phyloP scores from a whole-genome alignment of 1,140 invertebrate genomes.

The Ditylenchus dipsaci region DNA sequence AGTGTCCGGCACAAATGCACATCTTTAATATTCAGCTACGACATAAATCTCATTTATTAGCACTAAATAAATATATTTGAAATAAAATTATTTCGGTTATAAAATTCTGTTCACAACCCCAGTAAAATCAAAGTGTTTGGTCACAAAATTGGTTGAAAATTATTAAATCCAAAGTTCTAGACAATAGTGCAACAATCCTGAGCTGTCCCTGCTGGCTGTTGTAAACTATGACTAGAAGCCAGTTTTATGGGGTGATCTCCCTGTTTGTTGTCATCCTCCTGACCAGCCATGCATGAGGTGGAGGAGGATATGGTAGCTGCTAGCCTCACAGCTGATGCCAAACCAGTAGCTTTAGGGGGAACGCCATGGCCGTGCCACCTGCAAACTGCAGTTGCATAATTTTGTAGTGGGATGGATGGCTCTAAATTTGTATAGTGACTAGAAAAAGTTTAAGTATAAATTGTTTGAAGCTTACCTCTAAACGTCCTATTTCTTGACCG shows the following conservation, averaged over 20 bases:
- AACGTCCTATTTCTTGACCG: slow-evolving; percentile 24
- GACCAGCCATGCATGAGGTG: background rate
- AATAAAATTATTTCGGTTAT: too few relatives aligned
- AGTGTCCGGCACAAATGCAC: too few relatives aligned
- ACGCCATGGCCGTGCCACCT: background rate
- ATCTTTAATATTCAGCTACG: too few relatives aligned
- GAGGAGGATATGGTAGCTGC: background rate
- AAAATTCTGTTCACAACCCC: too few relatives aligned
- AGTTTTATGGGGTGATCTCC: background rate
- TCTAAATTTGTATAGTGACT: too few relatives aligned
- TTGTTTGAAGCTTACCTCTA: too few relatives aligned
- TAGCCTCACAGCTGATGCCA: slow-evolving; percentile 20
- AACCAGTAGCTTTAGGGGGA: slow-evolving; percentile 24
- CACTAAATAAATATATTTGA: too few relatives aligned
- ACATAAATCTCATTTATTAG: too few relatives aligned
- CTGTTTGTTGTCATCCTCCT: background rate
- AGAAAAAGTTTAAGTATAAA: too few relatives aligned
- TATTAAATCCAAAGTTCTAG: too few relatives aligned
- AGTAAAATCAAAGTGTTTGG: too few relatives aligned
- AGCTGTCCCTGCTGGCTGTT: background rate
- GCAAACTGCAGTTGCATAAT: slow-evolving; percentile 24
- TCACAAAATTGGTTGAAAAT: too few relatives aligned
- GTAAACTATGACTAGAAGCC: background rate
- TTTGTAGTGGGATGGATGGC: slow-evolving; percentile 6
- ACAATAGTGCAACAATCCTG: slow-evolving; percentile 9